A percentile compares a stretch with the other conserved stretches of the same genome.
These are phyloP conservation scores for Nasonia oneida DNA, from an alignment of 2,888 invertebrate species.

Conservation along the genomic window DNA sequence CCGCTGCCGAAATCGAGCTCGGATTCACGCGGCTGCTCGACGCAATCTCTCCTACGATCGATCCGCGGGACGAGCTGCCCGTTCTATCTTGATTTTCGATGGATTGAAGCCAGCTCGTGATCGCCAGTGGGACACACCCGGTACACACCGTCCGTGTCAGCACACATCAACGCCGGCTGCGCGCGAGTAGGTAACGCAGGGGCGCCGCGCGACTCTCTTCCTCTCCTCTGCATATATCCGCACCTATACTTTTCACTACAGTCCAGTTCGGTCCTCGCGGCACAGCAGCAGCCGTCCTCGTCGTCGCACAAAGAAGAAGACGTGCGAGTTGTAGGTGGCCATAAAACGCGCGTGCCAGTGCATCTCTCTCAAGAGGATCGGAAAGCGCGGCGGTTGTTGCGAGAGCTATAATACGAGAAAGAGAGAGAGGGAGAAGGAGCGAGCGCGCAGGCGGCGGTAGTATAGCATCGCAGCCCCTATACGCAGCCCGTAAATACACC, in stretches of 20 bases:
- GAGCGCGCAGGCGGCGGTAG: background rate
- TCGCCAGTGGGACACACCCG: no score
- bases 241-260: background rate
- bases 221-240: background rate
- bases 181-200: background rate
- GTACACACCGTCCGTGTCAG: no score
- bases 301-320: background rate
- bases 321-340: background rate
- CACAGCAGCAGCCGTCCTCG: background rate
- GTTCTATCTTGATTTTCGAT: background rate
- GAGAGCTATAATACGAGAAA: background rate
- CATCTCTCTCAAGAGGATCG: background rate
- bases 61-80: background rate
- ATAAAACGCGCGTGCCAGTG: background rate
- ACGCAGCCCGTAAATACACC: conserved; percentile 3
- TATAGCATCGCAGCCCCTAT: conserved; percentile 1
- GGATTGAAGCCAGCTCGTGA: no score
- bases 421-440: background rate
- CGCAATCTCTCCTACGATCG: background rate
- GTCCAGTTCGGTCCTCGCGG: background rate
- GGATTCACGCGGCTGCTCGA: background rate
- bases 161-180: background rate
- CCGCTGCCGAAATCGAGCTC: background rate
- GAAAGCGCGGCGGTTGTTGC: background rate
- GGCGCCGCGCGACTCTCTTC: background rate